Base-by-base conservation (phyloP, 53 echinoderm and acorn worm genomes). In the Echinarachnius parma region DNA sequence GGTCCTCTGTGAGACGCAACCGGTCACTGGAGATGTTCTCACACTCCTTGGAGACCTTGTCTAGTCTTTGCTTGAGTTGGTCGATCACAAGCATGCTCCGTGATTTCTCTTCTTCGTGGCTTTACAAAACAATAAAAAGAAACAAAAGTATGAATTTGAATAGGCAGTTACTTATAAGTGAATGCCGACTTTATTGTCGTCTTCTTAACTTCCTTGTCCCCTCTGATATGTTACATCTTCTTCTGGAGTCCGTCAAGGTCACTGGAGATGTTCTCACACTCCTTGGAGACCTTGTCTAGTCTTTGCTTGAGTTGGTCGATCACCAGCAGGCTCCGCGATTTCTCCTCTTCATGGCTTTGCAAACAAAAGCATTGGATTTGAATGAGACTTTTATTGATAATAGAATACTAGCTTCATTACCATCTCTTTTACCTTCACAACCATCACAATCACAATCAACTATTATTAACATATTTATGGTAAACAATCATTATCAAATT, bases 61-160 rank as follows among this genome's bases (percentile, higher is more conserved):
- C 83, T 34, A 91, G 81, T 55, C 96, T 75, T 49, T 76, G 34
- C 53, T 79, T 81, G 47, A 91, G 85, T 53, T 87, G 88, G 48
- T 89, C 69, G 15, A 44, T 80, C 28, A 78, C 82, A 21, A 71
- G 76, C 4, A 76, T 48, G 45, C 78, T 79, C 60, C 88, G 87
- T 19, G 82, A 29, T 52, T 91, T 84, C 63, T 81, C 84, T 48
- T 91, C 91, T 37, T 87, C 85, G 35, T 96, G 87, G 49, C 96
- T 96, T 36, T 26, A 76, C 29, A 50, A 52, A 63, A 67, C 0
- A 34, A 77, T 1, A 31, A n/a, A n/a, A n/a, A n/a, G n/a, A n/a
- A n/a, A n/a, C 42, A 7, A 42, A 42, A 42, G 42, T 42, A 66
- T 15, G 28, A 60, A 59, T 31, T 4, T 15, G 2, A 15, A 45